A percentile compares a stretch with the other conserved stretches of the same genome.
phyloP scores from a whole-genome alignment of 2,113 vertebrate genomes.

The Porphyrio hochstetteri region DNA sequence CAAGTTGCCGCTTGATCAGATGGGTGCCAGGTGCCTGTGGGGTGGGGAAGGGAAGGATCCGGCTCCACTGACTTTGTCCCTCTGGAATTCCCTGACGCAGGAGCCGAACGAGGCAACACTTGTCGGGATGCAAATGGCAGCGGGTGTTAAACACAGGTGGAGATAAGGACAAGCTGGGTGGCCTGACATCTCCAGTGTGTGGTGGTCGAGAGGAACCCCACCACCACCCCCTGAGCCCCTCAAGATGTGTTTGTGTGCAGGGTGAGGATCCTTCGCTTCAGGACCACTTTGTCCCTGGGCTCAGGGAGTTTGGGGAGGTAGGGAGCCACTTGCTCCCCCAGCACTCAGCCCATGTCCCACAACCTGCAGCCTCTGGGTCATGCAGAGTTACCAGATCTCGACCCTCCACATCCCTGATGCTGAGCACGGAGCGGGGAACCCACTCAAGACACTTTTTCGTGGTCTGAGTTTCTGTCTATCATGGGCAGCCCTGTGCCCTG shows the following conservation, averaged over 20 bases:
- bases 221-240: neutral
- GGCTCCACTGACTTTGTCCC: slow-evolving; percentile 45
- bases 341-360: accelerated
- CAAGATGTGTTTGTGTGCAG: neutral
- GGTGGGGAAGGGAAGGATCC: neutral
- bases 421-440: accelerated
- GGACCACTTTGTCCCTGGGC: neutral
- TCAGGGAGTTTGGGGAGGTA: neutral
- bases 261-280: accelerated
- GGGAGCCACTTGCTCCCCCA: neutral
- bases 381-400: neutral
- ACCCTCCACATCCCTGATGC: neutral
- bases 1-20: slow-evolving; percentile 41
- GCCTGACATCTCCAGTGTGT: neutral
- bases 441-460: accelerated
- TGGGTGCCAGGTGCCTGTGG: neutral
- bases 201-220: neutral
- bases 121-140: neutral
- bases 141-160: neutral
- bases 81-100: slow-evolving; percentile 63
- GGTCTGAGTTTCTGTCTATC: neutral
- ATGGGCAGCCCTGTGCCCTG: neutral
- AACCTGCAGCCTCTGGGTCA: neutral
- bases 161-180: neutral
- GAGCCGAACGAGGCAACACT: neutral